Percentiles rank a stretch among this genome's conserved stretches.
These are phyloP conservation scores for Drosophila burlai DNA, from an alignment of 1,140 invertebrate species.

Conservation along the genomic window DNA sequence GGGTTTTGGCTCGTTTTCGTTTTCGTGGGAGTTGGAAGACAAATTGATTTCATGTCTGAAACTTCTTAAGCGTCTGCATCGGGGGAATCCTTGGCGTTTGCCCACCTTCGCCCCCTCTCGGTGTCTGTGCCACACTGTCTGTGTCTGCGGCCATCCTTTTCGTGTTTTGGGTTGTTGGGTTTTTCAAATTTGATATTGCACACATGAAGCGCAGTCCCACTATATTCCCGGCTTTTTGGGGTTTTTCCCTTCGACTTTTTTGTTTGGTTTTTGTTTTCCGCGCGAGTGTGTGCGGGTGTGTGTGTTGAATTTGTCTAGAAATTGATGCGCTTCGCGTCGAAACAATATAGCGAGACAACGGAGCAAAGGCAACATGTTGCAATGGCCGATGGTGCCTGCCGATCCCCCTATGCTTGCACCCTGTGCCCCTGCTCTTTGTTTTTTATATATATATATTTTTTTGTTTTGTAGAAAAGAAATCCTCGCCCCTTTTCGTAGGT, in stretches of 20 bases:
- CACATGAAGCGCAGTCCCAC: conserved; percentile 55
- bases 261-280: conserved; percentile 1
- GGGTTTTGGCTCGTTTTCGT: conserved; percentile 65
- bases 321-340: conserved; percentile 70
- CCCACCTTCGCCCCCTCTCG: not conserved
- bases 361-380: conserved; percentile 75
- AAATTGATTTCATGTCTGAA: conserved; percentile 84
- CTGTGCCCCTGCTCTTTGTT: not conserved
- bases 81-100: conserved; percentile 63
- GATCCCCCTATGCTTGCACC: not conserved
- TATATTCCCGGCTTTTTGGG: conserved; percentile 10
- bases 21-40: conserved; percentile 82
- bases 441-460: not conserved
- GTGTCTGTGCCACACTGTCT: conserved; percentile 9
- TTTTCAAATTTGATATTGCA: conserved; percentile 72
- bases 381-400: conserved; percentile 38
- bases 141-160: conserved; percentile 15
- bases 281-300: not conserved
- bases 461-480: not conserved
- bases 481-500: conserved; percentile 23
- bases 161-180: conserved; percentile 30
- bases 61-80: conserved; percentile 79
- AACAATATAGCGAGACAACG: conserved; percentile 64
- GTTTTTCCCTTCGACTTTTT: conserved; percentile 1
- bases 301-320: conserved; percentile 73